Percentiles rank a stretch among this genome's conserved stretches.
Evolutionary conservation across 2,797 vertebrate species (phyloP).

Genomic region (Knipowitschia caucasica): DNA sequence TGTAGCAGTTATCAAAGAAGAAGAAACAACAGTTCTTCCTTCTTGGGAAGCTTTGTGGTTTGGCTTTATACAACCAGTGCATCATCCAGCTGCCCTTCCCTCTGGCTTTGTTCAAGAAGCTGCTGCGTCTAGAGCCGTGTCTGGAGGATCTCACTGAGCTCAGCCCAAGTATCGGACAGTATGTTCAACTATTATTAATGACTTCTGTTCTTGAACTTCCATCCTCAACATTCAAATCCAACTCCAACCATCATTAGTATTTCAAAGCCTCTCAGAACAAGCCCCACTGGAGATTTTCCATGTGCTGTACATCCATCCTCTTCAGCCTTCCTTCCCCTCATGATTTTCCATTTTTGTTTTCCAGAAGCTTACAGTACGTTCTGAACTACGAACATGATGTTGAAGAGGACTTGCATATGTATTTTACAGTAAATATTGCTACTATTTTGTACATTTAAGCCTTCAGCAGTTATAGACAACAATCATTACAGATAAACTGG

Average conservation of each 20-base stretch:
- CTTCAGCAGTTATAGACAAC: neutral
- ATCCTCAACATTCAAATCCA: neutral
- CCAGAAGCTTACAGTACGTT: conserved; percentile 81
- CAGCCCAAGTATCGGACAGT: conserved; percentile 77
- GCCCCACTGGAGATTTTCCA: too few relatives aligned
- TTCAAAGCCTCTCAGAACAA: too few relatives aligned
- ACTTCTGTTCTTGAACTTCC: neutral
- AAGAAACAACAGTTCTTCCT: conserved; percentile 78
- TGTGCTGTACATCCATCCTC: too few relatives aligned
- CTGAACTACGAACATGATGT: conserved; percentile 79
- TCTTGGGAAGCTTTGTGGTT: conserved; percentile 89
- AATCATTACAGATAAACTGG: conserved; percentile 56
- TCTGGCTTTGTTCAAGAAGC: conserved; percentile 91
- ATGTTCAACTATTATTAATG: neutral
- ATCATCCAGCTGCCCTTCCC: conserved; percentile 90
- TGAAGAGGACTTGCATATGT: conserved; percentile 69
- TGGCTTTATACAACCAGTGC: conserved; percentile 88
- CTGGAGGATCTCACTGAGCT: conserved; percentile 88
- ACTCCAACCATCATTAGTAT: neutral
- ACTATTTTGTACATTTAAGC: neutral
- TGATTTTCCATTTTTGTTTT: neutral
- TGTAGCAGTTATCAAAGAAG: conserved; percentile 78
- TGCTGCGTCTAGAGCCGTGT: conserved; percentile 80
- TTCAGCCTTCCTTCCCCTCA: rapidly evolving
- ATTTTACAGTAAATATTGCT: conserved; percentile 77